Base-by-base conservation (phyloP, 2,888 invertebrate species). In the Athalia circularis region DNA sequence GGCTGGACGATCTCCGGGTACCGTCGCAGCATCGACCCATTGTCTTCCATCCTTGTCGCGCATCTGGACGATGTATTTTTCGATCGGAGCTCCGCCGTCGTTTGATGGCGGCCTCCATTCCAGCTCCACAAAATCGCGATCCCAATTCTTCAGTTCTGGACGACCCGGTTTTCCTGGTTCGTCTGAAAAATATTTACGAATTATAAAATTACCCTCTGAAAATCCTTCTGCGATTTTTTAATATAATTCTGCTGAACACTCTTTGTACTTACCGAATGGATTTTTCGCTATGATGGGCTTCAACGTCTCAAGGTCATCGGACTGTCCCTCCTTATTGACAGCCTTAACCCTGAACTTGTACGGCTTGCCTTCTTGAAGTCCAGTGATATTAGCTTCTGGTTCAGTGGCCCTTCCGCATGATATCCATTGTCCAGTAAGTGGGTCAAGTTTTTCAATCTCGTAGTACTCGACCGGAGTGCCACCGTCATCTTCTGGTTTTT, bases 321-420 rank as follows among this genome's bases (percentile, higher is more conserved):
- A 98, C 90, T 98, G 98, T 13, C 99, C 99, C 91, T 99, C 98
- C 89, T 98, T 97, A 91, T 99, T 99, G 76, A 99, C 98, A 29
- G 99, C 99, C 87, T 96, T 96, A 0, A 99, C 99, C 68, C 99
- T 94, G 94, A 99, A 99, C 92, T 99, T 98, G 91, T 99, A 99
- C 0, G 97, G 96, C 90, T 99, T 99, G 85, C 98, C 98, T 89
- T 98, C 97, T 84, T 96, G 95, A 65, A 98, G 92, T 0, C 97
- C 97, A 6, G 93, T 94, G 4, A 96, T 92, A 83, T 95, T 96
- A 0, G 96, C 95, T 91, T 96, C 96, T 47, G 96, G 96, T 86
- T 96, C 96, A 78, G 95, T 94, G 62, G 96, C 94, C 80, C 96
- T 95, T 29, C 96, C 97, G 87, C 97, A 97, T 7, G 97, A 96